These are phyloP conservation scores for Morpho achilles DNA, from an alignment of 2,888 invertebrate genomes.

Conservation along the genomic window DNA sequence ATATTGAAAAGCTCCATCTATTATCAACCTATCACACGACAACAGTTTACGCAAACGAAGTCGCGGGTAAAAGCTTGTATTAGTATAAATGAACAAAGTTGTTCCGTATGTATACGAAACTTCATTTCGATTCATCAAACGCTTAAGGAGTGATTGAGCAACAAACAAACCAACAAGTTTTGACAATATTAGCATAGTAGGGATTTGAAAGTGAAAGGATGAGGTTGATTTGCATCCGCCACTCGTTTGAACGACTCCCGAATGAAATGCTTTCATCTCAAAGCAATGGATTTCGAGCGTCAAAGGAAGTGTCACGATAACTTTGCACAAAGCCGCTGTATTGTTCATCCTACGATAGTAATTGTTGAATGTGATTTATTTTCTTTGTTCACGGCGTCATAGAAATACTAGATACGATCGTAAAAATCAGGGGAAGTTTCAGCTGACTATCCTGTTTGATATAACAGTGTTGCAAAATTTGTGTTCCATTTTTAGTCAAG, in stretches of 20 bases:
- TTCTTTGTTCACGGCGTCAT: neutral
- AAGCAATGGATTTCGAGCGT: slow-evolving; percentile 33
- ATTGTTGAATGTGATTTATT: slow-evolving; percentile 1
- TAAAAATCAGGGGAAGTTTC: no score
- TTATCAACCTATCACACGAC: no score
- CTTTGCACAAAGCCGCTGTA: slow-evolving; percentile 24
- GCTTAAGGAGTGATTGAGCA: slow-evolving; percentile 28
- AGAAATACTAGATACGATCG: no score
- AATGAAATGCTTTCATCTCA: slow-evolving; percentile 37
- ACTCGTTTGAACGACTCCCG: slow-evolving; percentile 35
- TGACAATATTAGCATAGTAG: slow-evolving; percentile 31
- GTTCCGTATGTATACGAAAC: slow-evolving; percentile 7
- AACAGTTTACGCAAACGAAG: no score
- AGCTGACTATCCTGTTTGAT: no score
- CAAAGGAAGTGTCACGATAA: slow-evolving; percentile 37
- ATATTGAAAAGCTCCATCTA: no score
- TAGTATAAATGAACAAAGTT: neutral
- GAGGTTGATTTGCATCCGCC: slow-evolving; percentile 39
- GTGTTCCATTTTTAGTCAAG: no score
- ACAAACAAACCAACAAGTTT: slow-evolving; percentile 32
- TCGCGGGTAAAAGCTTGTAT: no score
- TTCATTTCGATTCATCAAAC: slow-evolving; percentile 16
- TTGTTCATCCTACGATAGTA: slow-evolving; percentile 16
- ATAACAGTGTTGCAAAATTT: no score
- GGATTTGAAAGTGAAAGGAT: slow-evolving; percentile 56